Evolutionary conservation across 2,113 vertebrate species (phyloP).

Genomic region (Lophius piscatorius): DNA sequence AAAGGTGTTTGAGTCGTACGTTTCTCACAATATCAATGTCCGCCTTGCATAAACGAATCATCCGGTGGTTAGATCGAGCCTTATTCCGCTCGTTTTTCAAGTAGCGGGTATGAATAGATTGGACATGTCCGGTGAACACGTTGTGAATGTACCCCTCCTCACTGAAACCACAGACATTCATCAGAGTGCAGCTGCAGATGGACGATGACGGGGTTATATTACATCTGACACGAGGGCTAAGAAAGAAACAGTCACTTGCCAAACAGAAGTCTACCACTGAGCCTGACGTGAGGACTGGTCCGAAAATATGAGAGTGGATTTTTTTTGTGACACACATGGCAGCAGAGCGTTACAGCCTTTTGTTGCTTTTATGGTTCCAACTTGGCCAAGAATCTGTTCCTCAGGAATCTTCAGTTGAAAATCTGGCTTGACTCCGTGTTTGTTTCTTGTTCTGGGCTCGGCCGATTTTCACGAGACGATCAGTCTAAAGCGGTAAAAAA

Average conservation of each 20-base stretch:
- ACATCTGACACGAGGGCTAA: constrained; percentile 45
- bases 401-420: constrained; percentile 9
- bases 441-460: constrained; percentile 9
- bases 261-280: constrained; percentile 32
- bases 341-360: constrained; percentile 4
- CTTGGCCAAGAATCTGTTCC: neutral
- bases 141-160: constrained; percentile 57
- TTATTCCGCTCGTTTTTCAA: constrained; percentile 16
- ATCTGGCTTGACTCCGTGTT: neutral
- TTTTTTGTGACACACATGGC: constrained; percentile 7
- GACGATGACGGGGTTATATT: constrained; percentile 12
- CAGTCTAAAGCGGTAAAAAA: constrained; percentile 4
- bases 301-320: neutral
- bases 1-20: neutral
- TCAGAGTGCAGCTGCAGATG: constrained; percentile 20
- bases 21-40: constrained; percentile 7
- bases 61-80: neutral
- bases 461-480: neutral
- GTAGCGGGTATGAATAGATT: constrained; percentile 7
- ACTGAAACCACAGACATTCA: constrained; percentile 42
- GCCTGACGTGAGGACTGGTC: constrained; percentile 5
- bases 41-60: constrained; percentile 11
- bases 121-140: constrained; percentile 27
- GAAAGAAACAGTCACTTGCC: constrained; percentile 47
- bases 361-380: constrained; percentile 22